Conservation (phyloP, 2,113 vertebrate species). For the Apodemus speciosus region DNA sequence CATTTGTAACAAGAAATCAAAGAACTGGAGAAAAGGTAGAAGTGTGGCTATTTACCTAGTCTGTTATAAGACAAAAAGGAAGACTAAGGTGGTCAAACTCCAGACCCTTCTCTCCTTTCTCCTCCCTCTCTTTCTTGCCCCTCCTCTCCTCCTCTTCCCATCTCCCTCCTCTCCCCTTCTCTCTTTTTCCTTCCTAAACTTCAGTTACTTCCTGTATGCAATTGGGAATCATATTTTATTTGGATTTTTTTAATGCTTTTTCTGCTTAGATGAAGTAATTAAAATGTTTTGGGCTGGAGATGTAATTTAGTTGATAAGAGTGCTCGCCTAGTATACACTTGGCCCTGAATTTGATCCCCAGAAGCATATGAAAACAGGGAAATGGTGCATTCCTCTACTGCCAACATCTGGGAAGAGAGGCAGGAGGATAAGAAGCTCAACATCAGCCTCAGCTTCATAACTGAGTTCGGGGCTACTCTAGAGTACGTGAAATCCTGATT, state of each 20-base stretch:
- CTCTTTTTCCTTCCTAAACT: neutral
- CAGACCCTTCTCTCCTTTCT: neutral
- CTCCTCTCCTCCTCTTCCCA: neutral
- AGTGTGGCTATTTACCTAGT: neutral
- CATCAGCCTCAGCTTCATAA: neutral
- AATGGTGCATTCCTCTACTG: neutral
- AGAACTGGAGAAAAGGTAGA: neutral
- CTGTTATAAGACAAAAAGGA: neutral
- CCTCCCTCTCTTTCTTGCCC: neutral
- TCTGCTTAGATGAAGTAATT: neutral
- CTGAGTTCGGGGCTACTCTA: neutral
- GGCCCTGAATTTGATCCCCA: neutral
- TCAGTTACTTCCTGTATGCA: neutral
- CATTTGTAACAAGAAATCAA: slow-evolving; percentile 34
- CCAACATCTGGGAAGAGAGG: neutral
- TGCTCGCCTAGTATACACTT: neutral
- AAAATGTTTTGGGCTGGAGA: neutral
- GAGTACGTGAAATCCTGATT: neutral
- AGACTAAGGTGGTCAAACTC: neutral
- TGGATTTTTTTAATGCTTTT: neutral
- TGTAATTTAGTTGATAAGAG: neutral
- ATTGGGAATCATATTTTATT: neutral
- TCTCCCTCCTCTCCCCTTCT: neutral
- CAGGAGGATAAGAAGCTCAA: neutral
- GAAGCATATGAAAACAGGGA: neutral